Base-by-base conservation (phyloP, 2,888 invertebrate species). In the Euplexia lucipara region DNA sequence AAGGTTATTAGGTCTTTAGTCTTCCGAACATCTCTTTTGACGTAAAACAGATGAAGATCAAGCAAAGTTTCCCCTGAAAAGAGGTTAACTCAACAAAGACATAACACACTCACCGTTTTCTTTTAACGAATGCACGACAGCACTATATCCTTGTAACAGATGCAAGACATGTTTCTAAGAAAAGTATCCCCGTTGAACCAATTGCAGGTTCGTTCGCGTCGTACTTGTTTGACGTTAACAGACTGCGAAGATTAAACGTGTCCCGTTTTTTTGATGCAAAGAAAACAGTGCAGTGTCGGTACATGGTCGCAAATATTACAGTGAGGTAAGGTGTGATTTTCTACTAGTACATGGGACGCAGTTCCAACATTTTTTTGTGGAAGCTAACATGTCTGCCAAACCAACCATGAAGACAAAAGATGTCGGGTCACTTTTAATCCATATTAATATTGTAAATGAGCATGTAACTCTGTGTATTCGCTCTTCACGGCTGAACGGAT, bases 241-340 rank as follows among this genome's bases (percentile, higher is more conserved):
- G 79, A 81, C 83, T 83, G 79, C 56, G 73, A 81, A 86, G 84
- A 87, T 87, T 87, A 86, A 83, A 86, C 82, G 78, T 64, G 82
- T 81, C 75, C 80, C 81, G 75, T 72, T 70, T 83, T 67, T 76
- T 59, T 57, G 70, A 74, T 77, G 58, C 73, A 78, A 82, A 79
- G 77, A 70, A 74, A 79, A 69, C 54, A 58, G 26, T 53, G 44
- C 51, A 16, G 3, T 49, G 35, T 22, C n/a, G 44, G 37, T 48
- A 10, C 22, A 44, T 3, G 14, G 8, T 4, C n/a, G 39, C 12
- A 16, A 53, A 45, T 69, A 62, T 62, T 44, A 22, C 44, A 41
- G 16, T 37, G 34, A 30, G 16, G 37, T 20, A 14, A 30, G 30
- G 10, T 1, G 16, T 56, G 26, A 22, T 32, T 53, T 64, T n/a